phyloP scores from a whole-genome alignment of 2,797 vertebrate genomes.

The Phataginus tetradactyla region DNA sequence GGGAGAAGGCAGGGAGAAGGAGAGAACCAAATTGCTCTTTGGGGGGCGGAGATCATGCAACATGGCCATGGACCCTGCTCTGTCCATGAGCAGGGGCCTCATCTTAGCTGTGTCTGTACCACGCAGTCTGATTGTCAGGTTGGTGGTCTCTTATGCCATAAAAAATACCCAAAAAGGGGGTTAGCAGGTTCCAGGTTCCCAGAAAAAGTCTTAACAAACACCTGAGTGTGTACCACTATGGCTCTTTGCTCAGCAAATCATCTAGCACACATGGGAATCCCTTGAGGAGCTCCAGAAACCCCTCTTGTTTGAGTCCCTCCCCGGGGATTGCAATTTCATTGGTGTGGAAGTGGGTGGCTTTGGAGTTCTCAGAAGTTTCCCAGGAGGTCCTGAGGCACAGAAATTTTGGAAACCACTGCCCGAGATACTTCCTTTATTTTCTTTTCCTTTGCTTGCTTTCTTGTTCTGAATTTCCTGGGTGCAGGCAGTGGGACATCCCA shows the following conservation, averaged over 20 bases:
- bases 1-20: not conserved
- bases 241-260: not conserved
- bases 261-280: no score
- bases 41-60: accelerated
- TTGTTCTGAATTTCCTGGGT: not conserved
- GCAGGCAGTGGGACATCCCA: not conserved
- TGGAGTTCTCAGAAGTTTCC: not conserved
- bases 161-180: not conserved
- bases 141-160: not conserved
- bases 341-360: not conserved
- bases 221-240: no score
- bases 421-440: no score
- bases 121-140: accelerated
- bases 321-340: no score
- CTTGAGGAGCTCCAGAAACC: not conserved
- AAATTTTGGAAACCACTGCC: not conserved
- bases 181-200: not conserved
- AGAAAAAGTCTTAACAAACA: not conserved
- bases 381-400: not conserved
- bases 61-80: accelerated
- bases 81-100: accelerated
- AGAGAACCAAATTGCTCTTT: not conserved
- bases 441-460: no score
- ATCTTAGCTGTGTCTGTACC: accelerated
- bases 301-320: no score